Base-by-base conservation (phyloP, 2,888 invertebrate species). In the Tineola bisselliella region DNA sequence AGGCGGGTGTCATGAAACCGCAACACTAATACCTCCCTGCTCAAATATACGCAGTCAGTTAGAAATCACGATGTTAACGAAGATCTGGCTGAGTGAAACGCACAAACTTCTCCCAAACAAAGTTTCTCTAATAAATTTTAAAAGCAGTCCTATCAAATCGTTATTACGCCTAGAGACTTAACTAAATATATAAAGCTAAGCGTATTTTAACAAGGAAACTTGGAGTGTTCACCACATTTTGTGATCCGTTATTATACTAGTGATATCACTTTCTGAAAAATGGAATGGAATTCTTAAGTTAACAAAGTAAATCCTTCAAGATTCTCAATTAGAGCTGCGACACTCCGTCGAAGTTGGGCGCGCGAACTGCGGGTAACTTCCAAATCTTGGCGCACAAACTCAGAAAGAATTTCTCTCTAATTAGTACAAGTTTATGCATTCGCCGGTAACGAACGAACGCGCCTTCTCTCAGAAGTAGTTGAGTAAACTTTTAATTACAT, bases 381-480 rank as follows among this genome's bases (percentile, higher is more conserved):
- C 78, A 79, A 83, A 84, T 83, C 82, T 83, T 79, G 70, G 72
- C 74, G 76, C 73, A 68, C 75, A 69, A 69, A 70, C 76, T 75
- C 65, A 67, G 77, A 81, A 86, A 86, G 84, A 86, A 84, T 86
- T 82, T 72, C 73, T 73, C 73, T 71, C 73, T 84, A 84, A 86
- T 86, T 84, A 83, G 84, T 77, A 78, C 78, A 86, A 84, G 81
- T 86, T 84, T 83, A 84, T 84, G 79, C 81, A 83, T 78, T 78
- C 70, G 70, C 69, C 77, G 75, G 77, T 76, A 69, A 71, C 67
- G 66, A 67, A 64, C 65, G 67, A 66, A 66, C 64, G 64, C 67
- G 67, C 65, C 60, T 25, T n/a, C 11, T 48, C 58, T 12, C 17
- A 18, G 48, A 68, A 70, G 72, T 75, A 73, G 75, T 73, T 71